A percentile compares a stretch with the other conserved stretches of the same genome.
These are phyloP conservation scores for Sycophila sp. DNA, from an alignment of 1,140 invertebrate genomes.

Conservation along the genomic window DNA sequence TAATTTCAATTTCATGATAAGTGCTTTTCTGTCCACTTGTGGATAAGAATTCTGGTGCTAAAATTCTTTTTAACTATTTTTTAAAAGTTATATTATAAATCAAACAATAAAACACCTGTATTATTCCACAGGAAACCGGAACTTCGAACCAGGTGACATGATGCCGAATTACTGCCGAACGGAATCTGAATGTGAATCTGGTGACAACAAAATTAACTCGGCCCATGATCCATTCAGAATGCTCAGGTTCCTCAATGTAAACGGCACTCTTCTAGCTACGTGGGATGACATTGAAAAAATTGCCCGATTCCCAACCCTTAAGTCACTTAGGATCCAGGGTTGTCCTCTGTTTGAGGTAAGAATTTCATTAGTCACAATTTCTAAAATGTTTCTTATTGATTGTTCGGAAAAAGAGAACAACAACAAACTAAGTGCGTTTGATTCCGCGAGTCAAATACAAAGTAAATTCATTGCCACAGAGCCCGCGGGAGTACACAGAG, in stretches of 20 bases:
- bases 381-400: not conserved
- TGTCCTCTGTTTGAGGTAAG: constrained; percentile 64
- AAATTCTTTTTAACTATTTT: not conserved
- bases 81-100: not conserved
- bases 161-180: constrained; percentile 50
- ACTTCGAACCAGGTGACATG: constrained; percentile 50
- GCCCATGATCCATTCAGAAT: constrained; percentile 73
- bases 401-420: too few species aligned
- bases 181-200: constrained; percentile 65
- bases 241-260: constrained; percentile 84
- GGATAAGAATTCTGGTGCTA: not conserved
- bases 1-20: too few species aligned
- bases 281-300: constrained; percentile 91
- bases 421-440: too few species aligned
- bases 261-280: constrained; percentile 80
- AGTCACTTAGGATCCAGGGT: constrained; percentile 82
- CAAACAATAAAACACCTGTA: too few species aligned
- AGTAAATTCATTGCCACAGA: constrained; percentile 71
- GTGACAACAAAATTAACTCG: constrained; percentile 53
- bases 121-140: constrained; percentile 39
- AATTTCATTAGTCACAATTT: not conserved
- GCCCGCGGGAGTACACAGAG: constrained; percentile 81
- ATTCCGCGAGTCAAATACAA: too few species aligned
- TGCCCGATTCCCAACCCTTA: constrained; percentile 82
- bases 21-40: too few species aligned